A percentile compares a stretch with the other conserved stretches of the same genome.
phyloP scores from a whole-genome alignment of 2,888 invertebrate genomes.

The Boloria selene region DNA sequence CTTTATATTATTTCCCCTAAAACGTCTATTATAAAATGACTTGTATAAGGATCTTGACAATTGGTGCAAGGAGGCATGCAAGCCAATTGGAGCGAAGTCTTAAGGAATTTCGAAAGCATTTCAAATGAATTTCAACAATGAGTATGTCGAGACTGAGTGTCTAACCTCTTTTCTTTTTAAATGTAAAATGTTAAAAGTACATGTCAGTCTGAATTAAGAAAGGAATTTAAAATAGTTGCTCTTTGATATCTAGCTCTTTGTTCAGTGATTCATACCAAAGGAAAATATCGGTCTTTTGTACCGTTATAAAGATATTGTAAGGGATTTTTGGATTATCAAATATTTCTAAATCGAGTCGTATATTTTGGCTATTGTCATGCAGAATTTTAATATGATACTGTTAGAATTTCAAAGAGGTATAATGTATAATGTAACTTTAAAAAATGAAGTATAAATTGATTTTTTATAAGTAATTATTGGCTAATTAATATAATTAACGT shows the following conservation, averaged over 20 bases:
- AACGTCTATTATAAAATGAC: conserved; percentile 27
- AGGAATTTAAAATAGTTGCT: conserved; percentile 1
- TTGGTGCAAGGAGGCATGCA: conserved; percentile 29
- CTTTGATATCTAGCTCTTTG: conserved; percentile 1
- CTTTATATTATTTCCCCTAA: conserved; percentile 16
- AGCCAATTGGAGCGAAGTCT: conserved; percentile 29
- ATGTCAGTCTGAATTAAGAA: conserved; percentile 14
- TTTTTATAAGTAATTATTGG: too few relatives aligned
- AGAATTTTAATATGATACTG: too few relatives aligned
- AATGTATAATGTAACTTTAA: too few relatives aligned
- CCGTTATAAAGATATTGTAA: too few relatives aligned
- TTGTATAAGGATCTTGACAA: conserved; percentile 29
- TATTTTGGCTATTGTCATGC: too few relatives aligned
- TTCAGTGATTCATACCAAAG: neutral
- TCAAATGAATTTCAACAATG: conserved; percentile 28
- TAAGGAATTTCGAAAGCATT: conserved; percentile 26
- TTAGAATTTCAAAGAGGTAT: too few relatives aligned
- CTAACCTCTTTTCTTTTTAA: conserved; percentile 25
- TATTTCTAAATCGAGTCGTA: too few relatives aligned
- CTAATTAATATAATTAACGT: too few relatives aligned
- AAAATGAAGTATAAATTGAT: too few relatives aligned
- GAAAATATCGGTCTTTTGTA: neutral
- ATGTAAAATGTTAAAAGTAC: conserved; percentile 18
- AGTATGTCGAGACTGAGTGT: conserved; percentile 26
- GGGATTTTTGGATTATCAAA: too few relatives aligned